These are phyloP conservation scores for Drosophila setifemur DNA, from an alignment of 1,140 invertebrate species.

Conservation along the genomic window DNA sequence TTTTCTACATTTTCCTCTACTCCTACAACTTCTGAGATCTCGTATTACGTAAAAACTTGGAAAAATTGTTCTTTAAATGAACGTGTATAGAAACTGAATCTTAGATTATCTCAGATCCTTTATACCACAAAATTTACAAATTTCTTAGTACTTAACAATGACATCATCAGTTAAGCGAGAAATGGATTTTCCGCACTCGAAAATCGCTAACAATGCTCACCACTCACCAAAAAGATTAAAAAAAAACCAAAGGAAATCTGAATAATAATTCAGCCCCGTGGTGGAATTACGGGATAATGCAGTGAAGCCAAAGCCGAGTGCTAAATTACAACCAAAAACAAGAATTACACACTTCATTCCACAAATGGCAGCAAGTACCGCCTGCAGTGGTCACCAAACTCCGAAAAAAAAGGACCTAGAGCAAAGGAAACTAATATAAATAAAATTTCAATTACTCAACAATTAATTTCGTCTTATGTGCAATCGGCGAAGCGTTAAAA, in stretches of 20 bases:
- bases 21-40: too few species aligned
- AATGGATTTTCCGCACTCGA: slow-evolving; percentile 60
- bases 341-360: slow-evolving; percentile 72
- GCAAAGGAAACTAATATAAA: slow-evolving; percentile 81
- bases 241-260: slow-evolving; percentile 50
- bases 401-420: slow-evolving; percentile 17
- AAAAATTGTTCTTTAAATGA: too few species aligned
- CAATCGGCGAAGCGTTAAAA: slow-evolving; percentile 76
- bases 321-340: slow-evolving; percentile 56
- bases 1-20: too few species aligned
- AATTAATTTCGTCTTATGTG: slow-evolving; percentile 81
- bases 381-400: slow-evolving; percentile 41
- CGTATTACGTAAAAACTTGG: too few species aligned
- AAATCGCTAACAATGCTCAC: background rate
- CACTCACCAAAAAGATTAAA: background rate
- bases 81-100: too few species aligned
- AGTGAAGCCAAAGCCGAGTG: slow-evolving; percentile 48
- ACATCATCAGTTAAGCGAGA: slow-evolving; percentile 62
- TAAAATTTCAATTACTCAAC: slow-evolving; percentile 83
- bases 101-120: too few species aligned
- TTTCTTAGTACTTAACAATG: slow-evolving; percentile 28
- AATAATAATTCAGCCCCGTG: slow-evolving; percentile 61
- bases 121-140: too few species aligned
- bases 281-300: slow-evolving; percentile 38
- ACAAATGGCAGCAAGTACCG: slow-evolving; percentile 43